phyloP scores from a whole-genome alignment of 2,113 vertebrate species.

The Craseonycteris thonglongyai region DNA sequence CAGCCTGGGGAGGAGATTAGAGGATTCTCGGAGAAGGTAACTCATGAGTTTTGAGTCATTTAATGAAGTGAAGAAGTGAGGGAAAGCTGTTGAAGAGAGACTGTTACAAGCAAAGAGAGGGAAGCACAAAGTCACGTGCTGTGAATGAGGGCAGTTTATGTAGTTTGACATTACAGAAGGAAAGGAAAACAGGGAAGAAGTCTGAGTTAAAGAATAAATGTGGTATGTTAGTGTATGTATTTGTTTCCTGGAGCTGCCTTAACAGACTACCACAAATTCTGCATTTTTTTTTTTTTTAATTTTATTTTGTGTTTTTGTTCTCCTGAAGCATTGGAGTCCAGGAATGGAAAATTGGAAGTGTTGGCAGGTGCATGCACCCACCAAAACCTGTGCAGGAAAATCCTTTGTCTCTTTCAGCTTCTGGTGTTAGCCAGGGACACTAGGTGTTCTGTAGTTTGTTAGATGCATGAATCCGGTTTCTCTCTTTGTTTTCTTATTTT shows the following conservation, averaged over 20 bases:
- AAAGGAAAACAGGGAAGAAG: background rate
- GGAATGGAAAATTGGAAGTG: background rate
- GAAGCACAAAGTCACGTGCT: background rate
- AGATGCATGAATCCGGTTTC: rapidly evolving
- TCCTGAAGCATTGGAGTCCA: background rate
- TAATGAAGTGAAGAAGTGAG: background rate
- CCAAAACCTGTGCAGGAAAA: background rate
- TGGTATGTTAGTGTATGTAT: background rate
- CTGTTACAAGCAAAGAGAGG: background rate
- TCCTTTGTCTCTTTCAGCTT: background rate
- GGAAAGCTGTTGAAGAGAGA: background rate
- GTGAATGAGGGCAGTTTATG: rapidly evolving
- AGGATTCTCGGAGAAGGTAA: background rate
- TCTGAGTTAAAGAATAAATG: background rate
- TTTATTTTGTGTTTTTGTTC: background rate
- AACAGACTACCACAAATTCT: background rate
- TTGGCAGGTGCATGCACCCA: background rate
- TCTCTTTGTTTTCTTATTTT: background rate
- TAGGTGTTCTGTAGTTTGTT: background rate
- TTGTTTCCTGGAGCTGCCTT: background rate
- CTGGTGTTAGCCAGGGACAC: background rate
- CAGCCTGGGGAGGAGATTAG: background rate
- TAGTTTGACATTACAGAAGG: background rate
- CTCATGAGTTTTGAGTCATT: background rate
- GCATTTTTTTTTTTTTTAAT: no score